Evolutionary conservation across 2,888 invertebrate species (phyloP).

Genomic region (Xiphydria camelus): DNA sequence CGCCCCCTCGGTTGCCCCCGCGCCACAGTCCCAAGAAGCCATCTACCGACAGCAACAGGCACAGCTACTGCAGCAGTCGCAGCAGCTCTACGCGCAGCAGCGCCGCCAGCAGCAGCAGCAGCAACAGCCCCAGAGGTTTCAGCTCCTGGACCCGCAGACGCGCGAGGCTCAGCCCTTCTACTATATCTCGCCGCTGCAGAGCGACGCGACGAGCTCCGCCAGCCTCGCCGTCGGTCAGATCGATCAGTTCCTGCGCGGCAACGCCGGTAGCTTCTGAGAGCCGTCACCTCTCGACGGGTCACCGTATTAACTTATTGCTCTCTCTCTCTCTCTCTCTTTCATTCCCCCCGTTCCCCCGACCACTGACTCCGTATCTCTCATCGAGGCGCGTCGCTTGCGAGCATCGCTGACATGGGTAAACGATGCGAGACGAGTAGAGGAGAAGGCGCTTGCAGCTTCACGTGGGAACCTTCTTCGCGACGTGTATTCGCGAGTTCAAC

Average conservation of each 20-base stretch:
- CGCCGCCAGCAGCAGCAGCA: slow-evolving; percentile 41
- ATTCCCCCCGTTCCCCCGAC: slow-evolving; percentile 31
- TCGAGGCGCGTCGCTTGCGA: no score
- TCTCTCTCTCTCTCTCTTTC: no score
- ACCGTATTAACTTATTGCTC: slow-evolving; percentile 4
- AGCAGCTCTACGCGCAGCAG: slow-evolving; percentile 67
- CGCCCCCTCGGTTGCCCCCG: slow-evolving; percentile 17
- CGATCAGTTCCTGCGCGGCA: slow-evolving; percentile 76
- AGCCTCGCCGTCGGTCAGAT: slow-evolving; percentile 71
- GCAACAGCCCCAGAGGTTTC: slow-evolving; percentile 52
- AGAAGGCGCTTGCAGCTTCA: background rate
- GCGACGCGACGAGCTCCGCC: slow-evolving; percentile 24
- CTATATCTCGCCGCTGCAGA: slow-evolving; percentile 49
- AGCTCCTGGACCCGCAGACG: slow-evolving; percentile 52
- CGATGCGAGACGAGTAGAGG: slow-evolving; percentile 62
- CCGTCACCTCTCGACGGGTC: background rate
- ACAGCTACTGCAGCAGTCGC: slow-evolving; percentile 68
- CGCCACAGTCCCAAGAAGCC: slow-evolving; percentile 52
- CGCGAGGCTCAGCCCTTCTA: slow-evolving; percentile 53
- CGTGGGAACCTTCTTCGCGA: background rate
- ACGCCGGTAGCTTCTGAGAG: slow-evolving; percentile 28
- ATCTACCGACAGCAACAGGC: slow-evolving; percentile 66
- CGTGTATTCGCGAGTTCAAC: no score
- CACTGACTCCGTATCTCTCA: no score
- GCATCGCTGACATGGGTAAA: no score